phyloP scores from a whole-genome alignment of 2,888 invertebrate genomes.

The Nomada hirtipes region DNA sequence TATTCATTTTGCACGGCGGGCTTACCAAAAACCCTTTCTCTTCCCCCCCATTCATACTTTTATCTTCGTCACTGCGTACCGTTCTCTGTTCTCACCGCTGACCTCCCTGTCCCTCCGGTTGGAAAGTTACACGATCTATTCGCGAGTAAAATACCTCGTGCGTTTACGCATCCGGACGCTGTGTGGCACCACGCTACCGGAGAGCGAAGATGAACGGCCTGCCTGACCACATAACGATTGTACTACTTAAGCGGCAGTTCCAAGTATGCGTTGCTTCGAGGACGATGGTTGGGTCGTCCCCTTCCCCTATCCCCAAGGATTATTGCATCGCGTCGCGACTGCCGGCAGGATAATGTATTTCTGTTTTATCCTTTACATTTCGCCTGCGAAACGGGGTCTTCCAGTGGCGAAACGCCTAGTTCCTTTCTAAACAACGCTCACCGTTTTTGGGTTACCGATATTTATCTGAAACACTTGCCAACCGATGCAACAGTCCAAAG shows the following conservation, averaged over 20 bases:
- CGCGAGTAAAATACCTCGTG: constrained; percentile 41
- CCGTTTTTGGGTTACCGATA: constrained; percentile 14
- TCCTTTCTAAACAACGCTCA: constrained; percentile 41
- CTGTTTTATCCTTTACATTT: not conserved
- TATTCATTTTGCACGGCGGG: constrained; percentile 31
- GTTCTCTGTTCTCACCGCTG: not conserved
- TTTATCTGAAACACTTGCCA: not conserved
- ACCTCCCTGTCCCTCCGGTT: constrained; percentile 10
- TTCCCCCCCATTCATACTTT: not conserved
- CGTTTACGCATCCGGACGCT: constrained; percentile 64
- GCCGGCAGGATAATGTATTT: not conserved
- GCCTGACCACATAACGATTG: constrained; percentile 51
- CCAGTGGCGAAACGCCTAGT: constrained; percentile 22
- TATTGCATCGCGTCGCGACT: not conserved
- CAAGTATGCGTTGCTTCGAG: not conserved
- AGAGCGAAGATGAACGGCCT: constrained; percentile 1
- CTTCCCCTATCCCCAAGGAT: not conserved
- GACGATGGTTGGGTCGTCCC: not conserved
- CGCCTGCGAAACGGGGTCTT: not conserved
- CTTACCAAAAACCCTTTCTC: constrained; percentile 20
- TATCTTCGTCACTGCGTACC: not conserved
- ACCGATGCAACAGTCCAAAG: not conserved
- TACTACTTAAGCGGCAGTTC: constrained; percentile 56
- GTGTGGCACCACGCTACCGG: constrained; percentile 74
- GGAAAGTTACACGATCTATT: constrained; percentile 65